Percentiles rank a stretch among this genome's conserved stretches.
Evolutionary conservation across 2,888 invertebrate species (phyloP).

Genomic region (Epinotia ramella): DNA sequence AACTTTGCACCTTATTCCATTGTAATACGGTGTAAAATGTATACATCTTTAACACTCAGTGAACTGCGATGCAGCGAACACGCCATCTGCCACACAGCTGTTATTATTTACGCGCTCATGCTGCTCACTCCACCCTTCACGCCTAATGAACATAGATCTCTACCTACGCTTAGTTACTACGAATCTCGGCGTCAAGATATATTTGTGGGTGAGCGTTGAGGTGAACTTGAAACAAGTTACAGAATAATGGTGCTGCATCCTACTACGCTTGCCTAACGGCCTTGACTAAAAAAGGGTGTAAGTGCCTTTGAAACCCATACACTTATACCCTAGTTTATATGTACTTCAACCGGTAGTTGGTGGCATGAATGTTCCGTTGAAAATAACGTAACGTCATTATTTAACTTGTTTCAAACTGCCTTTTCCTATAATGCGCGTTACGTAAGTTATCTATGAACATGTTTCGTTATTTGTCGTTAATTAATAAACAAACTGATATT

Average conservation of each 20-base stretch:
- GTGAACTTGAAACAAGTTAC: too few relatives aligned
- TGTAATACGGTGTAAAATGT: too few relatives aligned
- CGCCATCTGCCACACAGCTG: slow-evolving; percentile 15
- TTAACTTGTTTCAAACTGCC: neutral
- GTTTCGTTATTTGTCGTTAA: neutral
- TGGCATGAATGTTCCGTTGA: neutral
- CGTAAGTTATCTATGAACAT: neutral
- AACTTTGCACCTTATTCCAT: too few relatives aligned
- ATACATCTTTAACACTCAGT: too few relatives aligned
- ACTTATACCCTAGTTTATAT: neutral
- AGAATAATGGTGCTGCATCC: neutral
- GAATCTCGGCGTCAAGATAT: too few relatives aligned
- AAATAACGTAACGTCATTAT: neutral
- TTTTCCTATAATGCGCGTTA: neutral
- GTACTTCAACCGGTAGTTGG: neutral
- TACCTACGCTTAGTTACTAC: too few relatives aligned
- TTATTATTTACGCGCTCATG: too few relatives aligned
- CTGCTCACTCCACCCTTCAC: too few relatives aligned
- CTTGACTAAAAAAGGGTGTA: neutral
- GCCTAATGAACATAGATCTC: too few relatives aligned
- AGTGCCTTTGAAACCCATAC: neutral
- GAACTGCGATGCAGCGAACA: neutral
- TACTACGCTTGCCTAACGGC: slow-evolving; percentile 2
- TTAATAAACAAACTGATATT: neutral
- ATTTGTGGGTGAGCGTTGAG: too few relatives aligned